phyloP scores from a whole-genome alignment of 37 sponge, comb jelly and placozoan genomes.

The Ianthella basta region DNA sequence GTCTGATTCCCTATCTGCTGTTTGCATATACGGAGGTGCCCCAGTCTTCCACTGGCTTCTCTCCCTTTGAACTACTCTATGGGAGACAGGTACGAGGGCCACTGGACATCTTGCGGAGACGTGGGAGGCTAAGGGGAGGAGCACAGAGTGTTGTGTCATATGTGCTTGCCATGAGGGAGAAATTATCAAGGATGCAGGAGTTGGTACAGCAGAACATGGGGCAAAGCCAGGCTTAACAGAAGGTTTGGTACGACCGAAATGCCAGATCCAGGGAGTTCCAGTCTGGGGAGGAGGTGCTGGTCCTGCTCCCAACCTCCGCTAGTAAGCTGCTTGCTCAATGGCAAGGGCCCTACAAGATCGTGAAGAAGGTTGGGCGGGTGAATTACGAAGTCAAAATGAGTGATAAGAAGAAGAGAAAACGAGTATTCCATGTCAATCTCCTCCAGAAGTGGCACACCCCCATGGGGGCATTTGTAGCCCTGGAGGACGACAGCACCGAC shows the following conservation, averaged over 20 bases:
- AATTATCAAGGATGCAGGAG: neutral
- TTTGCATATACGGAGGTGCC: conserved; percentile 58
- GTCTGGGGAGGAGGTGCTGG: conserved; percentile 1
- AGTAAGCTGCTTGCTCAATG: neutral
- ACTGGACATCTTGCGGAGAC: conserved; percentile 56
- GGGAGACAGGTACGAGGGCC: conserved; percentile 55
- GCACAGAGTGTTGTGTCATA: no score
- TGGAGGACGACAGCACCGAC: no score
- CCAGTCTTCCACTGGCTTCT: conserved; percentile 48
- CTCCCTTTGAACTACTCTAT: conserved; percentile 58
- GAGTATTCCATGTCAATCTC: no score
- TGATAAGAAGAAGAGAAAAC: no score
- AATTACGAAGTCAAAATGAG: neutral
- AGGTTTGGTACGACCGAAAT: conserved; percentile 1
- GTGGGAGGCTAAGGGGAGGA: conserved; percentile 22
- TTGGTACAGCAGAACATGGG: neutral
- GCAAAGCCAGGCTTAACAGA: neutral
- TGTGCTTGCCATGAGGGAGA: neutral
- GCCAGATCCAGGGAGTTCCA: neutral
- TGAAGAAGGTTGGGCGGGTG: neutral
- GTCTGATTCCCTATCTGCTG: conserved; percentile 36
- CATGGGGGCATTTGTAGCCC: no score
- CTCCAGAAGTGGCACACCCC: no score
- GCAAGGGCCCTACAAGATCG: neutral
- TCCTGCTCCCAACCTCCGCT: neutral